phyloP scores from a whole-genome alignment of 2,113 vertebrate species.

The Xiphophorus hellerii region DNA sequence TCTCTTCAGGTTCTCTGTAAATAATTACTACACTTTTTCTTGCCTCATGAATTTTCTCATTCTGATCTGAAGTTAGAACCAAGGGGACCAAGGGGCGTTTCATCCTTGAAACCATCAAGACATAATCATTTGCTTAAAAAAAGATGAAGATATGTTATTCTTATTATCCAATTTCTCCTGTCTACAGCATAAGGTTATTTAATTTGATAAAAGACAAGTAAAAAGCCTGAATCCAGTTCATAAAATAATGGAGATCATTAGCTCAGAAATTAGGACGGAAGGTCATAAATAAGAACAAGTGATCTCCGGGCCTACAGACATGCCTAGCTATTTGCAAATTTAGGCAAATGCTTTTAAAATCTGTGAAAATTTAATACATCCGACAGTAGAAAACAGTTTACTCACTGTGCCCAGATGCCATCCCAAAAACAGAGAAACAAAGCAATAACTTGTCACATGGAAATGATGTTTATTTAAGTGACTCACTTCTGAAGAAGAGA shows the following conservation, averaged over 20 bases:
- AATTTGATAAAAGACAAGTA: conserved; percentile 83
- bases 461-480: conserved; percentile 75
- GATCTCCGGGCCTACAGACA: conserved; percentile 68
- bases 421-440: conserved; percentile 76
- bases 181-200: conserved; percentile 79
- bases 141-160: conserved; percentile 78
- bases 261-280: conserved; percentile 72
- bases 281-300: conserved; percentile 76
- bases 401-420: conserved; percentile 71
- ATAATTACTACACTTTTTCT: conserved; percentile 70
- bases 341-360: conserved; percentile 75
- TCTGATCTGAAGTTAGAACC: conserved; percentile 73
- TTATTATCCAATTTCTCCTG: conserved; percentile 83
- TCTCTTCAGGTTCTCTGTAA: conserved; percentile 64
- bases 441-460: conserved; percentile 73
- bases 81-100: conserved; percentile 75
- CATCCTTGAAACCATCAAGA: conserved; percentile 72
- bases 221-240: conserved; percentile 78
- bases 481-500: conserved; percentile 54
- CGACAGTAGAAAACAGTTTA: conserved; percentile 78
- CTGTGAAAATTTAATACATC: conserved; percentile 71
- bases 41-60: conserved; percentile 56
- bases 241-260: conserved; percentile 83
- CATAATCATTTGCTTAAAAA: conserved; percentile 64
- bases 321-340: conserved; percentile 68